Conservation (phyloP, 2,888 invertebrate genomes). For the Lymantria monacha region DNA sequence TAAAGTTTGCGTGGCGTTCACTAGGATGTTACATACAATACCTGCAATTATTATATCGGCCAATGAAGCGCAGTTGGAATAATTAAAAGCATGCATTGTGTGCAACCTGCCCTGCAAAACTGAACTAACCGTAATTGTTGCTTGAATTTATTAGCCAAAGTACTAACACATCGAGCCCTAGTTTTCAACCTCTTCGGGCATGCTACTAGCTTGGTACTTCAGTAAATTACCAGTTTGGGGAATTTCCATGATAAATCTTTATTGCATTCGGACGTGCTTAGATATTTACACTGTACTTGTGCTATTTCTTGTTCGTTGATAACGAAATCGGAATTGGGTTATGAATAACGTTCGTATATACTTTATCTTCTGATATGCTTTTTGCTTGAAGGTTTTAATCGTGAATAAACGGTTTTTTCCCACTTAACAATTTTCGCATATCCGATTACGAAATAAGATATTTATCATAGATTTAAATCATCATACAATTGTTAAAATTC, state of each 20-base stretch:
- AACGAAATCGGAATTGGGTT: slow-evolving; percentile 2
- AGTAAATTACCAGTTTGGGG: slow-evolving; percentile 1
- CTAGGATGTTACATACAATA: slow-evolving; percentile 14
- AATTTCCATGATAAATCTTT: not conserved
- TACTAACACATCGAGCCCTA: slow-evolving; percentile 20
- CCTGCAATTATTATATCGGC: slow-evolving; percentile 28
- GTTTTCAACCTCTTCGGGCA: slow-evolving; percentile 28
- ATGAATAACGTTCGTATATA: slow-evolving; percentile 8
- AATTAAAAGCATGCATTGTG: slow-evolving; percentile 33
- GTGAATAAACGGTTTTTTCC: no score
- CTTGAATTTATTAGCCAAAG: slow-evolving; percentile 29
- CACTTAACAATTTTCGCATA: no score
- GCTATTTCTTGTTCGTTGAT: not conserved
- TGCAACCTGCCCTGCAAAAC: slow-evolving; percentile 21
- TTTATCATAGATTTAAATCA: no score
- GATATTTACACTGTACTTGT: not conserved
- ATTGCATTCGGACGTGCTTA: not conserved
- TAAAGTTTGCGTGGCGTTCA: slow-evolving; percentile 9
- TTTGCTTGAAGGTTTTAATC: no score
- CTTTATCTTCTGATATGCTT: not conserved
- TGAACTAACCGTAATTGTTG: slow-evolving; percentile 24
- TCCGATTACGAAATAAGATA: no score
- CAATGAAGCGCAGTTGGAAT: slow-evolving; percentile 29
- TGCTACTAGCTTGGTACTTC: slow-evolving; percentile 5
- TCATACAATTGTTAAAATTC: no score